Conservation (phyloP, 2,888 invertebrate species). For the Melipona beecheii region DNA sequence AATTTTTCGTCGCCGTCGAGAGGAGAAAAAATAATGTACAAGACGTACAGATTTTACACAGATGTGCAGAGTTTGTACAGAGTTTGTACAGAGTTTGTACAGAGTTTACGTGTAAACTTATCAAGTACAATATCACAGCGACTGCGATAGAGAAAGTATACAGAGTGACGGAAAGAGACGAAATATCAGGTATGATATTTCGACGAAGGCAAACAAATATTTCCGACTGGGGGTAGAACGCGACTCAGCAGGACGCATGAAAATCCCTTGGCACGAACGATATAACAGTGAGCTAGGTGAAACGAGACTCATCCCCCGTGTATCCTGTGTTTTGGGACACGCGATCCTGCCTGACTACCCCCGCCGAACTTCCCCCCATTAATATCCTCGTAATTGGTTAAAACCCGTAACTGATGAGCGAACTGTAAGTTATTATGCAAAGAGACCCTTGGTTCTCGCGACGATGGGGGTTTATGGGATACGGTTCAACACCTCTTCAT, state of each 20-base stretch:
- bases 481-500: constrained; percentile 84
- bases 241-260: constrained; percentile 48
- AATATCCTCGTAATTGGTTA: constrained; percentile 82
- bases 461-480: constrained; percentile 79
- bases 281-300: constrained; percentile 39
- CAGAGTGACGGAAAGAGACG: neutral
- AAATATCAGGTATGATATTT: constrained; percentile 12
- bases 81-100: neutral
- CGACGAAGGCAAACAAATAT: constrained; percentile 51
- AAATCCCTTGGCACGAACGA: constrained; percentile 52
- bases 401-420: constrained; percentile 83
- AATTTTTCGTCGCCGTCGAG: neutral
- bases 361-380: constrained; percentile 55
- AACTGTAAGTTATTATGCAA: constrained; percentile 82
- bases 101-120: neutral
- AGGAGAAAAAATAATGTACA: neutral
- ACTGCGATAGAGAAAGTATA: neutral
- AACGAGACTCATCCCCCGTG: constrained; percentile 53
- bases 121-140: neutral
- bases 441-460: constrained; percentile 76
- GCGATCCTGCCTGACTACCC: constrained; percentile 7
- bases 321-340: constrained; percentile 56
- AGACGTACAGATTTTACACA: neutral
- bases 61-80: too few species aligned
- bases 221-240: constrained; percentile 16